Percentiles rank a stretch among this genome's conserved stretches.
These are phyloP conservation scores for Diprion similis DNA, from an alignment of 1,140 invertebrate species.

Conservation along the genomic window DNA sequence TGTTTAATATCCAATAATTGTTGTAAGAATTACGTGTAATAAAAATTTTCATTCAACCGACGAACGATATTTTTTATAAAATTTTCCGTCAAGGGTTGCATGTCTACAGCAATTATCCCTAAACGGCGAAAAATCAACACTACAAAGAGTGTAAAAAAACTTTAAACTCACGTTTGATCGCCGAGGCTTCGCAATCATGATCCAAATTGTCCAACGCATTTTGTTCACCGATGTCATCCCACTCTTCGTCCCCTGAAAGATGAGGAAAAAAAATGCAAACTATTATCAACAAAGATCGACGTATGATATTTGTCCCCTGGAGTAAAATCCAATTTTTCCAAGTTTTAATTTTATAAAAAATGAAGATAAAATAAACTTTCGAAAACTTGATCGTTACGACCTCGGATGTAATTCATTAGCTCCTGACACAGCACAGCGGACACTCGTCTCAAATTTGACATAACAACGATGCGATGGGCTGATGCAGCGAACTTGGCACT, in stretches of 20 bases:
- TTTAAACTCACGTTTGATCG: neutral
- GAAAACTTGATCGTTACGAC: neutral
- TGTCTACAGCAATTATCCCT: no score
- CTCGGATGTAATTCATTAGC: neutral
- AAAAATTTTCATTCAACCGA: no score
- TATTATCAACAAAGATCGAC: slow-evolving; percentile 30
- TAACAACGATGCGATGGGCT: neutral
- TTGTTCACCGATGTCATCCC: slow-evolving; percentile 48
- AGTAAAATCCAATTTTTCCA: no score
- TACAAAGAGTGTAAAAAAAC: neutral
- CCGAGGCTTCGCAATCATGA: slow-evolving; percentile 32
- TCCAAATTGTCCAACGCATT: slow-evolving; percentile 47
- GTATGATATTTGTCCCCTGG: slow-evolving; percentile 32
- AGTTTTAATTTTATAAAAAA: neutral
- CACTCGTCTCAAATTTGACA: neutral
- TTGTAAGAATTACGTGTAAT: no score
- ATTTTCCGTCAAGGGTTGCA: no score
- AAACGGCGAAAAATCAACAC: no score
- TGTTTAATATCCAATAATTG: no score
- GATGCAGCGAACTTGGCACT: slow-evolving; percentile 22
- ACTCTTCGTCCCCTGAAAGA: slow-evolving; percentile 54
- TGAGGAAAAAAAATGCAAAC: slow-evolving; percentile 27
- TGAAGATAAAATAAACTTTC: neutral
- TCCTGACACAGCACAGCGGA: neutral
- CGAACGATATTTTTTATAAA: no score